Percentiles rank a stretch among this genome's conserved stretches.
Evolutionary conservation across 2,888 invertebrate genomes (phyloP).

Genomic region (Lepidonotus clava): DNA sequence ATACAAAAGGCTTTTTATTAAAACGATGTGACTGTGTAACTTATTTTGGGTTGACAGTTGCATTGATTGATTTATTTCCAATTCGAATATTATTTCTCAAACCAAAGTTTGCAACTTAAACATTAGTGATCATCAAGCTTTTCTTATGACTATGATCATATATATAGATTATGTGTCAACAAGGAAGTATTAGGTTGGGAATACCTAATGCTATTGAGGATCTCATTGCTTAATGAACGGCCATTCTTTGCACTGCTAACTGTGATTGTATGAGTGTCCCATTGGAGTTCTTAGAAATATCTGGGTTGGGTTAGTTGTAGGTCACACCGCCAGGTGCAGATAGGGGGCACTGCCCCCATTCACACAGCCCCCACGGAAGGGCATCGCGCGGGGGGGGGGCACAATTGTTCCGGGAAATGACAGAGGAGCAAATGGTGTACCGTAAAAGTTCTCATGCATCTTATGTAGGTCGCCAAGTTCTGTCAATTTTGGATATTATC

Average conservation of each 20-base stretch:
- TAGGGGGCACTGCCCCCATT: not conserved
- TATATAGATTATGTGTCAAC: not conserved
- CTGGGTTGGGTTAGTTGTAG: not conserved
- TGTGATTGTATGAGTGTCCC: not conserved
- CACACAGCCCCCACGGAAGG: not conserved
- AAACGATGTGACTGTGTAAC: no score
- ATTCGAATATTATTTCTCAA: no score
- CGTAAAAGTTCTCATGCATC: no score
- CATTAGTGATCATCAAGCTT: no score
- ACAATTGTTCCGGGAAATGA: slow-evolving; percentile 47
- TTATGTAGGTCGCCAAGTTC: not conserved
- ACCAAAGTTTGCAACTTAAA: no score
- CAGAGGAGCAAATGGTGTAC: not conserved
- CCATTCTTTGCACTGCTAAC: not conserved
- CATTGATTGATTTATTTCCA: no score
- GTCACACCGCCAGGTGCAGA: not conserved
- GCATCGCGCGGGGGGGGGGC: no score
- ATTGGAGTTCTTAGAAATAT: not conserved
- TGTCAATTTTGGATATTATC: not conserved
- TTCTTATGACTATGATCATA: not conserved
- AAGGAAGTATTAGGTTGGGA: no score
- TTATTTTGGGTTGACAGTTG: no score
- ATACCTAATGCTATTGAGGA: no score
- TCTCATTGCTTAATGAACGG: no score
- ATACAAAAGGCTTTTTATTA: no score